Conservation (phyloP, 1,140 invertebrate genomes). For the Lineus longissimus region DNA sequence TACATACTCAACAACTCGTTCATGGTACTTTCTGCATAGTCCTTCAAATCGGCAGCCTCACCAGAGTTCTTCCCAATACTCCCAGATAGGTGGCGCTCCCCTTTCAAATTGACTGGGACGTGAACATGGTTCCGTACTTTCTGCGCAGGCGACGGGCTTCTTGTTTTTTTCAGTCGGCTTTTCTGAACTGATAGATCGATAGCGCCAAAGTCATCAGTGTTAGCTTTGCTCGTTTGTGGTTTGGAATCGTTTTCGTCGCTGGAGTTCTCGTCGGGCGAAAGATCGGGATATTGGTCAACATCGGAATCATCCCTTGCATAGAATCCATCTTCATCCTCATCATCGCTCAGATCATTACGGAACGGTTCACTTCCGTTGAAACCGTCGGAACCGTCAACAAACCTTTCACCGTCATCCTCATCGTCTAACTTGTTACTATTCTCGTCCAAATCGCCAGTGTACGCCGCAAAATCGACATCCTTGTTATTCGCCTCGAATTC, state of each 20-base stretch:
- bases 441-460: slow-evolving; percentile 14
- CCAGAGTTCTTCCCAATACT: slow-evolving; percentile 7
- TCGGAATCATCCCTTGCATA: not conserved
- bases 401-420: not conserved
- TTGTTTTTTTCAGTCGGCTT: too few relatives aligned
- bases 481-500: slow-evolving; percentile 37
- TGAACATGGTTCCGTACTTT: too few relatives aligned
- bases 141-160: too few relatives aligned
- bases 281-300: not conserved
- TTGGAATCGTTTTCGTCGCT: too few relatives aligned
- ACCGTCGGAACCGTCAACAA: not conserved
- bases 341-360: not conserved
- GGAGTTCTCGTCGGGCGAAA: too few relatives aligned
- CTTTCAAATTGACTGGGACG: too few relatives aligned
- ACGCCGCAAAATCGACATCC: slow-evolving; percentile 32
- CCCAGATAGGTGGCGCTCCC: not conserved
- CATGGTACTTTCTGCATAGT: slow-evolving; percentile 73
- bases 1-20: slow-evolving; percentile 71
- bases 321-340: not conserved
- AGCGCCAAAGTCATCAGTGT: too few relatives aligned
- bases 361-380: not conserved
- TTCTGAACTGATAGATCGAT: too few relatives aligned
- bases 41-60: slow-evolving; percentile 59
- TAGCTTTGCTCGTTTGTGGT: too few relatives aligned
- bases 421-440: slow-evolving; percentile 14